These are phyloP conservation scores for Chlorops oryzae DNA, from an alignment of 1,140 invertebrate species.

Conservation along the genomic window DNA sequence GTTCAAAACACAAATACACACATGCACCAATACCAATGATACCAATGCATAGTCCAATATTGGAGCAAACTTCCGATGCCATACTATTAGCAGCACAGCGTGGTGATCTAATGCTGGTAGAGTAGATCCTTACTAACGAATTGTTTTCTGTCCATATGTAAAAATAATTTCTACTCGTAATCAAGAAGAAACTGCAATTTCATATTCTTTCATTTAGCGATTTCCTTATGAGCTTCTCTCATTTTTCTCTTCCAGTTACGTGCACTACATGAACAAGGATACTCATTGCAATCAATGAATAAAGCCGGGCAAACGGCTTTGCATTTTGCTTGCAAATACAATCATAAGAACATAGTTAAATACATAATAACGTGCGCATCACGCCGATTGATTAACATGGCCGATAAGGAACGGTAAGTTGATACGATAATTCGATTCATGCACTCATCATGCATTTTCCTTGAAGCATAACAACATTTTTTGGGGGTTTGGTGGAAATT, in stretches of 20 bases:
- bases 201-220: too few species aligned
- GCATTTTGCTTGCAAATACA: constrained; percentile 78
- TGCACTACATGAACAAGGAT: constrained; percentile 75
- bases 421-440: background rate
- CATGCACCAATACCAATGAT: constrained; percentile 5
- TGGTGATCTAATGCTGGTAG: constrained; percentile 65
- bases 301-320: constrained; percentile 81
- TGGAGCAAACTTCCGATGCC: constrained; percentile 72
- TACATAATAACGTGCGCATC: constrained; percentile 83
- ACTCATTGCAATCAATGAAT: constrained; percentile 79
- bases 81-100: constrained; percentile 75
- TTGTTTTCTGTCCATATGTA: background rate
- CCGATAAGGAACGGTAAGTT: constrained; percentile 77
- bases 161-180: too few species aligned
- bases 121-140: background rate
- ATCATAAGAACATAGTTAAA: constrained; percentile 83
- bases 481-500: too few species aligned
- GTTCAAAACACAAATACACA: constrained; percentile 1
- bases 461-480: too few species aligned
- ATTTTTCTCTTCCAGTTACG: constrained; percentile 56
- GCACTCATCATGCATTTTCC: background rate
- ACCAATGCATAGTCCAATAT: constrained; percentile 52
- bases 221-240: constrained; percentile 10
- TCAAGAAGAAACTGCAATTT: too few species aligned
- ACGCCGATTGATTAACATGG: constrained; percentile 74